Conservation (phyloP, 2,113 vertebrate genomes). For the Glareola pratincola region DNA sequence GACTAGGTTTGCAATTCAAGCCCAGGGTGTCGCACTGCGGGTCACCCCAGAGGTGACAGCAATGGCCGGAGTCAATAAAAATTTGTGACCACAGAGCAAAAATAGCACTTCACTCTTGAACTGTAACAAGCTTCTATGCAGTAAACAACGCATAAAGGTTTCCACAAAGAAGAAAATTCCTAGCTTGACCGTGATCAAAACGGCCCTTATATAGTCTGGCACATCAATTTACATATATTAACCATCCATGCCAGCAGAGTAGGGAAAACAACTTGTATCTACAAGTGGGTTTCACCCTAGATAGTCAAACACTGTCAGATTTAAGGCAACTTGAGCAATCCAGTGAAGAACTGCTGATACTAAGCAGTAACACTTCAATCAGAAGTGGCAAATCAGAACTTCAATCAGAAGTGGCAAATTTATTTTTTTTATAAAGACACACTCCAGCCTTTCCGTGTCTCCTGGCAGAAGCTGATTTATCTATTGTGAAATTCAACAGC, state of each 20-base stretch:
- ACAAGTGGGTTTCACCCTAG: not conserved
- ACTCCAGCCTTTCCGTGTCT: not conserved
- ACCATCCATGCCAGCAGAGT: not conserved
- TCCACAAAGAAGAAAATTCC: not conserved
- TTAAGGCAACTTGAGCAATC: not conserved
- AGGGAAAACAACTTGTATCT: not conserved
- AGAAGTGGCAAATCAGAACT: not conserved
- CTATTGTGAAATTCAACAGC: not conserved
- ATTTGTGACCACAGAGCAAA: not conserved
- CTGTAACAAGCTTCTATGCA: not conserved
- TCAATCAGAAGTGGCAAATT: not conserved
- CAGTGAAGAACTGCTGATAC: not conserved
- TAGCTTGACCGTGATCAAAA: not conserved
- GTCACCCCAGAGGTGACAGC: not conserved
- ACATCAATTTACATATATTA: not conserved
- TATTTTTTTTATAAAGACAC: not conserved
- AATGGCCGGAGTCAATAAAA: not conserved
- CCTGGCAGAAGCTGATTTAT: not conserved
- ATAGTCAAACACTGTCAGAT: not conserved
- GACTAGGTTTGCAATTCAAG: not conserved
- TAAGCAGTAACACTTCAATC: not conserved
- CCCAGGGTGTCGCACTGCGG: not conserved
- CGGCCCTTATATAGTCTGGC: not conserved
- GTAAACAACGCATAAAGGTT: not conserved
- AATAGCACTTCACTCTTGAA: not conserved